phyloP scores from a whole-genome alignment of 2,888 invertebrate genomes.

The Exephanes ischioxanthus region DNA sequence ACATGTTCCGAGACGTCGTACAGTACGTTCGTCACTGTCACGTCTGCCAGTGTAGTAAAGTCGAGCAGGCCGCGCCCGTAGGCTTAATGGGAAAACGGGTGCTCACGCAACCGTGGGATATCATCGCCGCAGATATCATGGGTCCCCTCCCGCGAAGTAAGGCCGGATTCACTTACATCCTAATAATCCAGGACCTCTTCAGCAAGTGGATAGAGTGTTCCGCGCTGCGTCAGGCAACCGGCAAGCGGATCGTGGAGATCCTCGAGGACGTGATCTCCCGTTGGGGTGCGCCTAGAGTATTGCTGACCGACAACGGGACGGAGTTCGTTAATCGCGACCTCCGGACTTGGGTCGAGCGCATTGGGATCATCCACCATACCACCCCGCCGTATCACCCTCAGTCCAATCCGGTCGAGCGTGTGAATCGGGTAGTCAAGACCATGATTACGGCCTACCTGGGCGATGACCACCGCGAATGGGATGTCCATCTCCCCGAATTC shows the following conservation, averaged over 20 bases:
- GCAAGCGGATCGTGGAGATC: neutral
- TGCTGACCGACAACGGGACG: constrained; percentile 54
- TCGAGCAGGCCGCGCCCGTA: constrained; percentile 28
- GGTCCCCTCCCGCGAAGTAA: constrained; percentile 68
- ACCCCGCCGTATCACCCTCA: constrained; percentile 52
- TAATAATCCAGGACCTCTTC: no score
- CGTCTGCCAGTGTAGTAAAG: constrained; percentile 46
- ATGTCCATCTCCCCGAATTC: no score
- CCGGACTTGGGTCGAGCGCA: neutral
- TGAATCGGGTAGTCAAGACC: constrained; percentile 35
- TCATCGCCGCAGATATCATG: constrained; percentile 67
- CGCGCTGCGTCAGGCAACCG: constrained; percentile 7
- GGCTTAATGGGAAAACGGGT: constrained; percentile 64
- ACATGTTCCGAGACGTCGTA: constrained; percentile 62
- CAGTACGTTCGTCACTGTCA: constrained; percentile 68
- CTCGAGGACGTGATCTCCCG: constrained; percentile 38
- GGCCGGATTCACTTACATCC: constrained; percentile 15
- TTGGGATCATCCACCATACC: constrained; percentile 6
- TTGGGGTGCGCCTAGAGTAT: constrained; percentile 37
- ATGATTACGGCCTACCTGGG: constrained; percentile 33
- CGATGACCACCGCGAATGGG: no score
- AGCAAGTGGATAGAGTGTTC: constrained; percentile 46
- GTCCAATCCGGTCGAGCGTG: constrained; percentile 53
- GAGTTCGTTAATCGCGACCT: constrained; percentile 44
- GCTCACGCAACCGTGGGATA: constrained; percentile 61